Evolutionary conservation across 2,888 invertebrate genomes (phyloP).

Genomic region (Bombylius major): DNA sequence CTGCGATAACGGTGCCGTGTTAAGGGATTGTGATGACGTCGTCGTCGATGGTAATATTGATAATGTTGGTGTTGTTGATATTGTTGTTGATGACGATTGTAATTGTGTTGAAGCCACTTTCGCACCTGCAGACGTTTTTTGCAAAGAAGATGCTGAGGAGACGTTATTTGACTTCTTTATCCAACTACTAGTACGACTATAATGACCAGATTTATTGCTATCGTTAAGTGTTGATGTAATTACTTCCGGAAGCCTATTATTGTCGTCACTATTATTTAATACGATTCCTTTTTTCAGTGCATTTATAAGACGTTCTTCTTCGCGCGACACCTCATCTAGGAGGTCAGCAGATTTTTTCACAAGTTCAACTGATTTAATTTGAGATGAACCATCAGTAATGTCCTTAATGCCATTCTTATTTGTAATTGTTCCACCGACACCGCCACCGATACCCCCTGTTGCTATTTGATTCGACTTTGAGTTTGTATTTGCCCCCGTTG

Average conservation of each 20-base stretch:
- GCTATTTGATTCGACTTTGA: neutral
- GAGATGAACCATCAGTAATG: neutral
- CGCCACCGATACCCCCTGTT: neutral
- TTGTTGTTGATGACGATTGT: neutral
- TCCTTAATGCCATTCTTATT: constrained; percentile 10
- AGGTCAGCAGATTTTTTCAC: constrained; percentile 25
- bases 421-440: constrained; percentile 3
- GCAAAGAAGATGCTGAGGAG: constrained; percentile 1
- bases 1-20: neutral
- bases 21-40: constrained; percentile 2
- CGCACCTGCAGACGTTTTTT: neutral
- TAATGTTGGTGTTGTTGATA: constrained; percentile 1
- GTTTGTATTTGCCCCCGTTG: neutral
- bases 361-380: constrained; percentile 8
- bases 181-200: constrained; percentile 5
- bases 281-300: constrained; percentile 62
- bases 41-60: constrained; percentile 6
- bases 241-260: constrained; percentile 16
- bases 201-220: constrained; percentile 7
- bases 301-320: constrained; percentile 65
- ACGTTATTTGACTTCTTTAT: constrained; percentile 5
- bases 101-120: neutral
- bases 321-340: constrained; percentile 62
- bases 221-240: constrained; percentile 16
- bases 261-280: constrained; percentile 38